Evolutionary conservation across 53 echinoderm and acorn worm species (phyloP), one percentile per base, ranked within the genome.

Genomic region (Temnopleurus reevesii): DNA sequence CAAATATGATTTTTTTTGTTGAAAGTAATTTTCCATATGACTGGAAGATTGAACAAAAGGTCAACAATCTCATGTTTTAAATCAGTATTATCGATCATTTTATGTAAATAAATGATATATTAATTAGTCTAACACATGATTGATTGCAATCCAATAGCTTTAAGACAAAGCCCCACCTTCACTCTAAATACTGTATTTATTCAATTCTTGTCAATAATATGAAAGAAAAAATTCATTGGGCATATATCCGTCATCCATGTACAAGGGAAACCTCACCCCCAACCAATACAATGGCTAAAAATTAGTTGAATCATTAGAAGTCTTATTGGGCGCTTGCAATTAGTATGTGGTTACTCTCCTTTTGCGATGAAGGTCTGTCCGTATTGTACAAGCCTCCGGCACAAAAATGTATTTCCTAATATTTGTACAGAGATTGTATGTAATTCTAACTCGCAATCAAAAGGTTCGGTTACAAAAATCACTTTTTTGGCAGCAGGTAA

Each of bases 251-350:
- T n/a, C n/a, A n/a, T n/a, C n/a, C n/a, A n/a, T n/a, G 71, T 71
- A n/a, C 41, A 41, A 19, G 30, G 63, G 4, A 63, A 63, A 63
- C 31, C 63, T 31, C 1, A 15, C 31, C 30, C 63, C n/a, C n/a
- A 49, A 3, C 4, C 41, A 26, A n/a, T 71, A 71, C 71, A 71
- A 71, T n/a, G 9, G 71, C 36, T 19, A 36, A 36, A 71, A 71
- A 71, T 71, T 71, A 71, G 71, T 71, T 71, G 71, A 71, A 71
- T 71, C 71, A 36, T 41, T 71, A 71, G 21, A 71, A 71, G 41
- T 71, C 19, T 23, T 41, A 71, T 71, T 71, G 71, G 41, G 36
- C 23, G n/a, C 41, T 71, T 1, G 21, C 71, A 71, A 71, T 71
- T 71, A 71, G 71, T 71, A 43, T 71, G 71, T 41, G 71, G 71